A percentile compares a stretch with the other conserved stretches of the same genome.
Evolutionary conservation across 2,888 invertebrate species (phyloP).

Genomic region (Hemaris fuciformis): DNA sequence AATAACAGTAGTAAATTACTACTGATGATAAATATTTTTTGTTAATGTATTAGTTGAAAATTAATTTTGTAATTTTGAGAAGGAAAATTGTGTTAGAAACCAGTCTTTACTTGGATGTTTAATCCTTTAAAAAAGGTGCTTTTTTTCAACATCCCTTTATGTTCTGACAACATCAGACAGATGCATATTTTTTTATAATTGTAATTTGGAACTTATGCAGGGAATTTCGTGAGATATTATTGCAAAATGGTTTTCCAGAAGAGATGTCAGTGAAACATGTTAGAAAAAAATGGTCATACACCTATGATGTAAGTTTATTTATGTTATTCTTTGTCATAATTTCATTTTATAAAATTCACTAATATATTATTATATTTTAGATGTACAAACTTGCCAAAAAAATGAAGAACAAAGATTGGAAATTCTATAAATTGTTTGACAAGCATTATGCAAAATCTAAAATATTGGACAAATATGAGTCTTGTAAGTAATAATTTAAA

Average conservation of each 20-base stretch:
- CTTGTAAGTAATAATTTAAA: constrained; percentile 57
- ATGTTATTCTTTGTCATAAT: too few relatives aligned
- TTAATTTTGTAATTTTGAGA: too few relatives aligned
- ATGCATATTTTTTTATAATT: too few relatives aligned
- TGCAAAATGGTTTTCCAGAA: constrained; percentile 68
- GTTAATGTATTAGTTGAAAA: too few relatives aligned
- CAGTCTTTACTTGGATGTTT: too few relatives aligned
- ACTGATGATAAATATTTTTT: too few relatives aligned
- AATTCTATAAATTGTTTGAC: constrained; percentile 70
- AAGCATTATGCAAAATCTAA: constrained; percentile 65
- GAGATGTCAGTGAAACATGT: constrained; percentile 70
- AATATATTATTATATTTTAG: constrained; percentile 41
- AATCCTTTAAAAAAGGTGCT: too few relatives aligned
- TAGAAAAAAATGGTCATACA: constrained; percentile 74
- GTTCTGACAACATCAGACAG: too few relatives aligned
- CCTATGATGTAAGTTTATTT: constrained; percentile 67
- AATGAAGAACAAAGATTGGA: constrained; percentile 66
- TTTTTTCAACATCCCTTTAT: too few relatives aligned
- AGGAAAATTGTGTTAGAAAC: too few relatives aligned
- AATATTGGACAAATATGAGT: constrained; percentile 70
- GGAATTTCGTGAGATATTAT: constrained; percentile 64
- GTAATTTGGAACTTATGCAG: constrained; percentile 38
- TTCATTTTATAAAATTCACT: not conserved
- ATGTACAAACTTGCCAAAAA: constrained; percentile 70
- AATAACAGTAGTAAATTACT: too few relatives aligned